A percentile compares a stretch with the other conserved stretches of the same genome.
These are phyloP conservation scores for Remorina albescens DNA, from an alignment of 2,797 vertebrate genomes.

Conservation along the genomic window DNA sequence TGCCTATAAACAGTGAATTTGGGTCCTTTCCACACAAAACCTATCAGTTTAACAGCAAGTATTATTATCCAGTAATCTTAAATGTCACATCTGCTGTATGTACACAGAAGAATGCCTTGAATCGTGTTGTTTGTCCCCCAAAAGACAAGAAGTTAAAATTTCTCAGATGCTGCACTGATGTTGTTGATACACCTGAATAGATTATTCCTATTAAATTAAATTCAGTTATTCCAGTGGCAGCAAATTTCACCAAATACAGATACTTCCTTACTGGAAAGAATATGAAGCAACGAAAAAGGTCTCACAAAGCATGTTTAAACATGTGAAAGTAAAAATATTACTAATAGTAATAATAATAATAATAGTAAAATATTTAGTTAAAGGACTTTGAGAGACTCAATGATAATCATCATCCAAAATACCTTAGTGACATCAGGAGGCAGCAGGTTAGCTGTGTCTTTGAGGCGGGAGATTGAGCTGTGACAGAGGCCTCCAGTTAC, in stretches of 20 bases:
- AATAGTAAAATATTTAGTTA: not conserved
- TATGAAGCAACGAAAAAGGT: too few species aligned
- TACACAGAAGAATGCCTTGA: not conserved
- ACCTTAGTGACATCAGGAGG: conserved; percentile 93
- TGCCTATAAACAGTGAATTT: not conserved
- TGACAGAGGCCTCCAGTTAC: conserved; percentile 93
- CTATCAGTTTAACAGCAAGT: not conserved
- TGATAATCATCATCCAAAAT: conserved; percentile 3
- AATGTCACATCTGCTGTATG: too few species aligned
- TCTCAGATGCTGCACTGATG: too few species aligned
- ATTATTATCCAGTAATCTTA: not conserved
- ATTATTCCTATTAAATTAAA: not conserved
- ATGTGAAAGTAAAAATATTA: too few species aligned
- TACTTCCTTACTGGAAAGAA: too few species aligned
- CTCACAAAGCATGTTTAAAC: too few species aligned
- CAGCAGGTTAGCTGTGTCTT: conserved; percentile 90
- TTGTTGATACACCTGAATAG: not conserved
- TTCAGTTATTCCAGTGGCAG: too few species aligned
- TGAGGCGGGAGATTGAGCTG: conserved; percentile 93
- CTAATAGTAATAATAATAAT: not conserved
- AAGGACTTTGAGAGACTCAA: too few species aligned
- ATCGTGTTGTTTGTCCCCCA: too few species aligned
- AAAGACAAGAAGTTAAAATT: too few species aligned
- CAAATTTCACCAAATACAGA: too few species aligned
- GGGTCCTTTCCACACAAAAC: not conserved